Conservation (phyloP, 2,797 vertebrate species). For the Tenualosa ilisha region DNA sequence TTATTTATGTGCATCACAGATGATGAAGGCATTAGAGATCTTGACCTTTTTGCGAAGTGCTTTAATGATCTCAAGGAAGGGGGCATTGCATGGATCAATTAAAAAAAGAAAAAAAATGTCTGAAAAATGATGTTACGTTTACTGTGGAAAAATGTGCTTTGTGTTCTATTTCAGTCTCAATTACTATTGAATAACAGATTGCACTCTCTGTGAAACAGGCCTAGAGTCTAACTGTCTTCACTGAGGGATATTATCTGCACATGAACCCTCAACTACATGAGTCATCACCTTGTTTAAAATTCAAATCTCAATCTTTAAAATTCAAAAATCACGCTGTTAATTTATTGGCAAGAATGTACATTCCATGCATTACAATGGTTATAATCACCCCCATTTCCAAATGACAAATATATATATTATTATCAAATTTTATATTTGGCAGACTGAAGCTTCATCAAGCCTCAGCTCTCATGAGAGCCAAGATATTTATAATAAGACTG, state of each 20-base stretch:
- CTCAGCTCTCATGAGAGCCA: not conserved
- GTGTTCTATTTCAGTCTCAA: not conserved
- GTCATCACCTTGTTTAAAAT: not conserved
- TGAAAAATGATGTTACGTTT: not conserved
- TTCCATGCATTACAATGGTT: not conserved
- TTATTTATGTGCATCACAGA: slow-evolving; percentile 26
- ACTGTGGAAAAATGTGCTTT: not conserved
- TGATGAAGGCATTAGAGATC: slow-evolving; percentile 19
- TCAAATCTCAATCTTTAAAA: slow-evolving; percentile 10
- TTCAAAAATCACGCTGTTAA: not conserved
- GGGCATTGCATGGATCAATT: not conserved
- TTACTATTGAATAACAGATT: slow-evolving; percentile 11
- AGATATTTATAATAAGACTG: not conserved
- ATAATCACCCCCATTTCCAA: not conserved
- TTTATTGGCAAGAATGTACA: not conserved
- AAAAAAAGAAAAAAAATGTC: not conserved
- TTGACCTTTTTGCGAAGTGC: slow-evolving; percentile 38
- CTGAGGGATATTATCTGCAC: not conserved
- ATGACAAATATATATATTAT: not conserved
- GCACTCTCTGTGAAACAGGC: not conserved
- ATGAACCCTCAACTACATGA: not conserved
- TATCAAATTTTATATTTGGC: not conserved
- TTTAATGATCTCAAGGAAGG: slow-evolving; percentile 24
- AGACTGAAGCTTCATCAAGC: not conserved
- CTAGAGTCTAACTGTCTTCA: not conserved